Percentiles rank a stretch among this genome's conserved stretches.
These are phyloP conservation scores for Chymomyza procnemis DNA, from an alignment of 2,888 invertebrate genomes.

Conservation along the genomic window DNA sequence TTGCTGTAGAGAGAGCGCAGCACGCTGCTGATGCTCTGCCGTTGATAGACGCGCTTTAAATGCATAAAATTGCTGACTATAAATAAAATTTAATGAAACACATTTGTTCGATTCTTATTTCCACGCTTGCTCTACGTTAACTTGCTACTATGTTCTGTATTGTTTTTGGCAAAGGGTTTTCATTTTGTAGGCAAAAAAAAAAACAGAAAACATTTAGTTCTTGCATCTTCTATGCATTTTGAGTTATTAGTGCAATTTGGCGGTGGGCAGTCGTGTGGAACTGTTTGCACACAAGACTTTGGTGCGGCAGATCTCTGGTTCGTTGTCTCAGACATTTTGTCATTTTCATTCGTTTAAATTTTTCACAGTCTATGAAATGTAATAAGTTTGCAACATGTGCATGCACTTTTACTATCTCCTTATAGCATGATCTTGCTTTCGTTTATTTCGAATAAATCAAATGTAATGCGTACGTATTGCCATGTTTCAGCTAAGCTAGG, in stretches of 20 bases:
- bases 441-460: not conserved
- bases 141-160: conserved; percentile 21
- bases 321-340: conserved; percentile 25
- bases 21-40: conserved; percentile 53
- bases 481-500: not conserved
- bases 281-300: conserved; percentile 29
- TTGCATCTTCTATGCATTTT: conserved; percentile 70
- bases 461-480: not conserved
- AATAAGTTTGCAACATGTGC: conserved; percentile 74
- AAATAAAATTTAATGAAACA: conserved; percentile 77
- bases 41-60: conserved; percentile 78
- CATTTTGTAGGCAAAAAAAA: no score
- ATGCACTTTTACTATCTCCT: conserved; percentile 1
- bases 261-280: conserved; percentile 61
- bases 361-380: conserved; percentile 76
- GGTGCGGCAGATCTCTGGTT: not conserved
- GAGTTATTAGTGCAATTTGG: conserved; percentile 73
- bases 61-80: conserved; percentile 78
- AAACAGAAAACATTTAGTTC: conserved; percentile 49
- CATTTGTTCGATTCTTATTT: conserved; percentile 63
- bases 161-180: conserved; percentile 63
- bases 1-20: conserved; percentile 43
- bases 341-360: conserved; percentile 57
- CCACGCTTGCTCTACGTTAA: conserved; percentile 14
- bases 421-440: not conserved